phyloP scores from a whole-genome alignment of 2,888 invertebrate genomes.

The Eupithecia inturbata region DNA sequence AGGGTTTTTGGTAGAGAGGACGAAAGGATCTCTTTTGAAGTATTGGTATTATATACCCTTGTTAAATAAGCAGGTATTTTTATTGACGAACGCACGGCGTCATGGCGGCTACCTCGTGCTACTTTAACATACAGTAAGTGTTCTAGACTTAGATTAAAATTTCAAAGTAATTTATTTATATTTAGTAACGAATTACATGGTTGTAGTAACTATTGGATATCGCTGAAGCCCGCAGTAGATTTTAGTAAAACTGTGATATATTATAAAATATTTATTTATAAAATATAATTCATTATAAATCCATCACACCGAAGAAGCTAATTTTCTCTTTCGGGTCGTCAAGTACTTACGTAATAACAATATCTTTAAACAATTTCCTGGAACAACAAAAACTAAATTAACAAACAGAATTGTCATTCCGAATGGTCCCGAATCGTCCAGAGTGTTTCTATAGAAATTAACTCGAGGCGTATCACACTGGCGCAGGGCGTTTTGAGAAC shows the following conservation, averaged over 20 bases:
- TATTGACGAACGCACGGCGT: neutral
- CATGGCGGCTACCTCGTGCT: neutral
- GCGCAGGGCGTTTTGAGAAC: neutral
- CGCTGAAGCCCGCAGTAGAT: too few species aligned
- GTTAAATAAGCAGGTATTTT: neutral
- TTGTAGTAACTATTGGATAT: too few species aligned
- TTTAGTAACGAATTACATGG: too few species aligned
- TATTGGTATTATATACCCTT: too few species aligned
- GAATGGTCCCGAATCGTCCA: conserved; percentile 1
- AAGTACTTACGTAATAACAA: conserved; percentile 8
- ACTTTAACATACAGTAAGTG: too few species aligned
- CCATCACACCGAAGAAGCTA: neutral
- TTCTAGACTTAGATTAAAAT: too few species aligned
- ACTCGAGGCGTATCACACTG: neutral
- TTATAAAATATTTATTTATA: too few species aligned
- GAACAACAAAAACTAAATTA: conserved; percentile 22
- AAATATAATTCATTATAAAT: too few species aligned
- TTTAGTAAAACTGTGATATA: too few species aligned
- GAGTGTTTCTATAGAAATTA: conserved; percentile 14
- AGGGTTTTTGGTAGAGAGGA: neutral
- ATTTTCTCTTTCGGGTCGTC: neutral
- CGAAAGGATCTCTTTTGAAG: neutral
- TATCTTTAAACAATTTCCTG: neutral
- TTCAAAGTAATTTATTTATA: too few species aligned
- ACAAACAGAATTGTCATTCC: conserved; percentile 19